Base-by-base conservation (phyloP, 2,888 invertebrate genomes). In the Alitta virens region DNA sequence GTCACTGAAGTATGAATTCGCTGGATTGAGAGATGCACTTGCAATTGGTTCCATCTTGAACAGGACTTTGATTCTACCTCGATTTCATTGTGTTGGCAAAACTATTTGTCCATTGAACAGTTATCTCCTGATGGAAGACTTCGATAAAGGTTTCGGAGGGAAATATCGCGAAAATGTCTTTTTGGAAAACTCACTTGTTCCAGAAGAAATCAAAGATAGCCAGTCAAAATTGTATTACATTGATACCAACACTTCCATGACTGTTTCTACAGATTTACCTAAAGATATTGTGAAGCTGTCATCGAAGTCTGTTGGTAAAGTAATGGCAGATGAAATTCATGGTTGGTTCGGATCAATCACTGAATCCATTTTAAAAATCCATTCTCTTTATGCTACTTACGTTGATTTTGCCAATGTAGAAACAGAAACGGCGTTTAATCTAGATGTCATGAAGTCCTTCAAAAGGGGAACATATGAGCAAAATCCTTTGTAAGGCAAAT, bases 21-120 rank as follows among this genome's bases (percentile, higher is more conserved):
- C 16, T 14, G 25, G 49, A 7, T 24, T 57, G 9, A 57, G 26
- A 27, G 27, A 18, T 23, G 57, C 57, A 16, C 16, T 57, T 21
- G 46, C 57, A 25, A 42, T 62, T 27, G 57, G 62, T 23, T 27
- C 46, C 14, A 60, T 66, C 18, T 56, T 65, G 24, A 63, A 66
- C 40, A 55, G 68, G 14, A 64, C 62, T 33, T 49, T 68, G 9
- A 62, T 68, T 43, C 46, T 68, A n/a, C 68, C 68, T 14, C 62
- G 58, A 55, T 68, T 62, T 52, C 64, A 67, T 56, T 67, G 67
- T 40, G 16, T 23, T 43, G 62, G 57, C 27, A 21, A 43, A 16
- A 1, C 2, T 5, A 18, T 18, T 25, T 46, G 46, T 16, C 24
- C 57, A 18, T 49, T 57, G 26, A 57, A 25, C 49, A n/a, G 27